phyloP scores from a whole-genome alignment of 2,888 invertebrate species.

The Cantharis rufa region DNA sequence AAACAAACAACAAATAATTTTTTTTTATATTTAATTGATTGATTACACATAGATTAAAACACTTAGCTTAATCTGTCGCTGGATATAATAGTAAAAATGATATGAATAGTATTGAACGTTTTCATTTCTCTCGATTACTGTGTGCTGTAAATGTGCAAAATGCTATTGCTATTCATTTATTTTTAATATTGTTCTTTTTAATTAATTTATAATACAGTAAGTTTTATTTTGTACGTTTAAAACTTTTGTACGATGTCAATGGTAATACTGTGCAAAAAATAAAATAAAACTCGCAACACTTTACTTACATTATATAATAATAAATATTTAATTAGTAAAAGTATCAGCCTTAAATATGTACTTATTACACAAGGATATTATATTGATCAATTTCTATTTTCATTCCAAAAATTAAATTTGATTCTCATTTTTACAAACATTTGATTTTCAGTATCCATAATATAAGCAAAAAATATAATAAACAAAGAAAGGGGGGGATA shows the following conservation, averaged over 20 bases:
- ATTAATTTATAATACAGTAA: constrained; percentile 7
- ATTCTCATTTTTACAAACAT: constrained; percentile 1
- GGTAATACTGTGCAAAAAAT: constrained; percentile 26
- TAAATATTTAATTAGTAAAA: constrained; percentile 20
- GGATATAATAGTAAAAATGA: constrained; percentile 25
- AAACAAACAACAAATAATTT: constrained; percentile 9
- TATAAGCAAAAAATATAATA: not conserved
- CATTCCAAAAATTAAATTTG: constrained; percentile 13
- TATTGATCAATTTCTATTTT: constrained; percentile 16
- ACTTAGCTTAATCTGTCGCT: constrained; percentile 20
- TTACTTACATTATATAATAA: constrained; percentile 14
- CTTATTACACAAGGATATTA: constrained; percentile 8
- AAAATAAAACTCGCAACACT: constrained; percentile 19
- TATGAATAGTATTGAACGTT: constrained; percentile 21
- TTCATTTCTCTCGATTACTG: constrained; percentile 12
- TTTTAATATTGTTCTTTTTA: not conserved
- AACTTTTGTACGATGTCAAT: constrained; percentile 20
- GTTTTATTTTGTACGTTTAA: constrained; percentile 15
- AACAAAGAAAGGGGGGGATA: not conserved
- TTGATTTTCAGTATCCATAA: not conserved
- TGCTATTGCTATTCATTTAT: not conserved
- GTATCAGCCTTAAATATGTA: constrained; percentile 27
- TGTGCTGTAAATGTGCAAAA: constrained; percentile 20
- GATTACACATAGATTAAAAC: constrained; percentile 20
- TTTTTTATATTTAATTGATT: constrained; percentile 12